Base-by-base conservation (phyloP, 1,140 invertebrate species). In the Penaeus chinensis region DNA sequence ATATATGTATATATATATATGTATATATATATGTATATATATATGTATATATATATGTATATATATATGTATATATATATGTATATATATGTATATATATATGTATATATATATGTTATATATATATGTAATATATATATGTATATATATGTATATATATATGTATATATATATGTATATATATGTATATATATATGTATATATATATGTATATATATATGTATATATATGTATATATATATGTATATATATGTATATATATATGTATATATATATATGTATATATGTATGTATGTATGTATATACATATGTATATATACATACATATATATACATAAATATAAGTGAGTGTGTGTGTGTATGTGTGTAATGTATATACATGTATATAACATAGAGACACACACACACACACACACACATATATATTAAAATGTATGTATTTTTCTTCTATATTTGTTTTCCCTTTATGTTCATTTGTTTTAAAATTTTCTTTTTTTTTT, bases 61-160 rank as follows among this genome's bases (percentile, higher is more conserved):
- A 32, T 74, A 27, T 74, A 13, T 74, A 20, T 74, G 0, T 32
- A 27, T 74, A 32, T 74, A 74, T 74, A 32, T 37, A n/a, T 10
- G 0, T 32, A 32, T n/a, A 74, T 74, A 8, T 74, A 74, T 74
- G 7, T 74, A 74, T 74, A 32, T 74, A 74, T 74, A 32, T 74
- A 74, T 74, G 7, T 74, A 74, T 74, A 32, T 74, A 74, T 74
- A 32, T 74, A 74, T n/a, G n/a, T n/a, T 74, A 74, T 74, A 32
- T 74, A 5, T 32, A 74, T 74, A 19, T 74, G n/a, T n/a, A n/a
- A 32, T 32, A 32, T 32, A 32, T 32, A 32, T 32, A 32, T 32
- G 2, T 47, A 47, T 47, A 47, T 5, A 47, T 5, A 47, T 71
- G 24, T 27, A 71, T 27, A 71, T 71, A 71, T 71, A 71, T 4